Conservation (phyloP, 1,140 invertebrate species). For the Trichonephila inaurata region DNA sequence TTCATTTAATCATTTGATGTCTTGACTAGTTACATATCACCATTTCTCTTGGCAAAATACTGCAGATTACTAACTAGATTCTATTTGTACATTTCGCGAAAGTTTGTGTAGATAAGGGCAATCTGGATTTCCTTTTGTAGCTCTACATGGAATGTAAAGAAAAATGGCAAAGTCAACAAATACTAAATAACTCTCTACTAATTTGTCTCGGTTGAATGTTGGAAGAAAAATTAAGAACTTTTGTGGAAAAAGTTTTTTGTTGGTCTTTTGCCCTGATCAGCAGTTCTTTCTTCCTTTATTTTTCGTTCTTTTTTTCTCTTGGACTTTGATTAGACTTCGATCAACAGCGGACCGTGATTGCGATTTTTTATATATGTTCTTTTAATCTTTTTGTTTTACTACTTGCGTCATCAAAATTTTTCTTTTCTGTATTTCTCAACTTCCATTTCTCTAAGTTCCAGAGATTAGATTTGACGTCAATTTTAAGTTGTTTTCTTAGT, state of each 20-base stretch:
- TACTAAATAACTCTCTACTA: conserved; percentile 19
- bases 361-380: background rate
- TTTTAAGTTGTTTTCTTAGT: conserved; percentile 23
- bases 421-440: background rate
- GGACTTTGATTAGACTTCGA: conserved; percentile 34
- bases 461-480: background rate
- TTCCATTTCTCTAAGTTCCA: conserved; percentile 3
- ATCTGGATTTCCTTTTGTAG: background rate
- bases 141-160: background rate
- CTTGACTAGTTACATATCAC: no score
- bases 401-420: conserved; percentile 35
- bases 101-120: background rate
- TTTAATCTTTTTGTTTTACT: conserved; percentile 19
- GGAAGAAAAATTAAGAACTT: conserved; percentile 25
- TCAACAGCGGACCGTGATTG: conserved; percentile 49
- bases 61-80: no score
- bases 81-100: no score
- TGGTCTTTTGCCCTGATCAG: conserved; percentile 42
- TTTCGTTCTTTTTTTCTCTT: background rate
- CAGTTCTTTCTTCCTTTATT: background rate
- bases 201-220: conserved; percentile 1
- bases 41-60: no score
- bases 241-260: conserved; percentile 41
- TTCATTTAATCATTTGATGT: no score
- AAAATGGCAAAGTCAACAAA: conserved; percentile 18